Conservation (phyloP, 1,140 invertebrate genomes). For the Stegodyphus dumicola region DNA sequence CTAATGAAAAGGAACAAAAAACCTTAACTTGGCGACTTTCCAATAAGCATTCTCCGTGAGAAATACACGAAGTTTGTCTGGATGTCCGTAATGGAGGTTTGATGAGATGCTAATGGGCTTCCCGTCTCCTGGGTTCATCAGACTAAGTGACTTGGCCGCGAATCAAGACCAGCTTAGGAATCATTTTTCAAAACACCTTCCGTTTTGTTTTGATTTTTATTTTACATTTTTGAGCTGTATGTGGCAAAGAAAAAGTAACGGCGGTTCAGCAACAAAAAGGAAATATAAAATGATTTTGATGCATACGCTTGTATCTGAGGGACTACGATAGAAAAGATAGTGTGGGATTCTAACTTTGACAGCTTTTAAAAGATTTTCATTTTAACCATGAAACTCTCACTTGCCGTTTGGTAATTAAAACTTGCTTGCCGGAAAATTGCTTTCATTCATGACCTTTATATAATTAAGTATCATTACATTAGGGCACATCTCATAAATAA, state of each 20-base stretch:
- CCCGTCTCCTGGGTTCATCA: conserved; percentile 30
- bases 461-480: no score
- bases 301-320: no score
- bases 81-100: conserved; percentile 39
- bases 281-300: no score
- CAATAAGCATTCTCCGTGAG: conserved; percentile 29
- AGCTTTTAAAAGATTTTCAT: no score
- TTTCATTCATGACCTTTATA: no score
- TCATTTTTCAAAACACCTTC: conserved; percentile 37
- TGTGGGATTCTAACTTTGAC: no score
- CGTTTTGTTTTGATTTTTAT: background rate
- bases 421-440: no score
- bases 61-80: conserved; percentile 27
- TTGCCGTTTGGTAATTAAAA: no score
- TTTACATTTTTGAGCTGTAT: background rate
- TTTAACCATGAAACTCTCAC: no score
- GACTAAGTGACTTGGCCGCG: conserved; percentile 42
- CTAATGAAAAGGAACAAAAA: conserved; percentile 6
- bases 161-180: conserved; percentile 25
- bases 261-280: no score
- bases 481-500: no score
- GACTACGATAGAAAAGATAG: no score
- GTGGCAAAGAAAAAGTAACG: conserved; percentile 9
- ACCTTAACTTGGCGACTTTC: conserved; percentile 11
- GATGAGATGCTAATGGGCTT: conserved; percentile 46